Percentiles rank a stretch among this genome's conserved stretches.
phyloP scores from a whole-genome alignment of 2,113 vertebrate species.

The Ovis aries region DNA sequence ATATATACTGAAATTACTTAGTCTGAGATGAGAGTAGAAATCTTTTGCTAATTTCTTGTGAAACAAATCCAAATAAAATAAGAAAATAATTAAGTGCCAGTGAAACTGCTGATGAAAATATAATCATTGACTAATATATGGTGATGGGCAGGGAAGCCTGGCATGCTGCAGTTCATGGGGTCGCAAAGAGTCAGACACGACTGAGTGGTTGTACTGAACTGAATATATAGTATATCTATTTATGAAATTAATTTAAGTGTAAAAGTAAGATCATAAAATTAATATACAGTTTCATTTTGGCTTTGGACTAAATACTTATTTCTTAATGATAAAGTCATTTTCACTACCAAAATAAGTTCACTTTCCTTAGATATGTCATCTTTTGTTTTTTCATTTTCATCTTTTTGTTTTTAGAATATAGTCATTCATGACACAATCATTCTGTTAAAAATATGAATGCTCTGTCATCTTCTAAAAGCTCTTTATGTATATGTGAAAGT shows the following conservation, averaged over 20 bases:
- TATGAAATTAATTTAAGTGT: neutral
- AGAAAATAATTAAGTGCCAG: neutral
- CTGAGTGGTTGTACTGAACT: rapidly evolving
- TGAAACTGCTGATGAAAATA: neutral
- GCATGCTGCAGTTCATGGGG: no score
- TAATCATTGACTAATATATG: neutral
- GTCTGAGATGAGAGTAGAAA: neutral
- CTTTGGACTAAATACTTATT: neutral
- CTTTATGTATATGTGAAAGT: neutral
- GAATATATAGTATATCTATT: neutral
- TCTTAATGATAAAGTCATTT: neutral
- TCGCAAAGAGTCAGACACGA: no score
- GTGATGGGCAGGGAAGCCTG: no score
- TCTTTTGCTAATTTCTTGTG: neutral
- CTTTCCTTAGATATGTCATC: neutral
- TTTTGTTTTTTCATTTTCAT: neutral
- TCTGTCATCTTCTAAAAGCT: neutral
- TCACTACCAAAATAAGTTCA: neutral
- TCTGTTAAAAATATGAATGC: neutral
- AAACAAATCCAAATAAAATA: neutral
- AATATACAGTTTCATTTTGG: neutral
- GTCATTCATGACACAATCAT: neutral
- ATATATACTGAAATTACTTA: neutral
- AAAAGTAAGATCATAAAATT: neutral
- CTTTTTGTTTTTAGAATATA: neutral